Percentiles rank a stretch among this genome's conserved stretches.
phyloP scores from a whole-genome alignment of 2,888 invertebrate genomes.

The Palloptera scutellata region DNA sequence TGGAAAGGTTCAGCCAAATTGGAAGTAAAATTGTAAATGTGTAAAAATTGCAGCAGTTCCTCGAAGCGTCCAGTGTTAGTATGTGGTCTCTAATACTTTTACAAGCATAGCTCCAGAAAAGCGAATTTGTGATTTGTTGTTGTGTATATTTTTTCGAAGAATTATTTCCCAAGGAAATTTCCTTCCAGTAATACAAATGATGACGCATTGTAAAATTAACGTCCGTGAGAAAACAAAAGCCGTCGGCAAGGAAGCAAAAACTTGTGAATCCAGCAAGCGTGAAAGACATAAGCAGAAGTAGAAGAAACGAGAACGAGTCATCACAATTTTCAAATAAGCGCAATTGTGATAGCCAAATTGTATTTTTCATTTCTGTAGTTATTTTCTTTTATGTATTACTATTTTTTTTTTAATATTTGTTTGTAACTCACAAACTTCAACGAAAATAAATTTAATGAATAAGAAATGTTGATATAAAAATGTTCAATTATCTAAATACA shows the following conservation, averaged over 20 bases:
- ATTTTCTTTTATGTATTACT: too few species aligned
- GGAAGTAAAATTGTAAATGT: constrained; percentile 24
- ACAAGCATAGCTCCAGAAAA: constrained; percentile 41
- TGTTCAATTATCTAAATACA: neutral
- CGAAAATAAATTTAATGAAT: constrained; percentile 14
- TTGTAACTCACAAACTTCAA: neutral
- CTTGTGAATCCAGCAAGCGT: neutral
- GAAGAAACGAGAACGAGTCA: constrained; percentile 27
- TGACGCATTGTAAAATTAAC: constrained; percentile 6
- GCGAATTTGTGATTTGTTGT: constrained; percentile 48
- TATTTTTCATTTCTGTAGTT: constrained; percentile 7
- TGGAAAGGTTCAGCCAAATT: constrained; percentile 27
- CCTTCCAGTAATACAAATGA: neutral
- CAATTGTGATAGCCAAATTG: constrained; percentile 43
- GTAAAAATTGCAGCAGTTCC: constrained; percentile 17
- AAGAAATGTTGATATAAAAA: neutral
- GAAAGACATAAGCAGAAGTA: neutral
- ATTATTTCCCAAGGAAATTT: constrained; percentile 46
- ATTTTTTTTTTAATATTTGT: constrained; percentile 7
- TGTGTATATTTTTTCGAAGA: constrained; percentile 8
- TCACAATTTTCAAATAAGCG: constrained; percentile 37
- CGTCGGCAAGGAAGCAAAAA: constrained; percentile 30
- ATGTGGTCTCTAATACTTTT: constrained; percentile 11
- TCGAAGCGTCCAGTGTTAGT: constrained; percentile 6
- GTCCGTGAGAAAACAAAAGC: constrained; percentile 21